Evolutionary conservation across 2,797 vertebrate species (phyloP).

Genomic region (Falco cherrug): DNA sequence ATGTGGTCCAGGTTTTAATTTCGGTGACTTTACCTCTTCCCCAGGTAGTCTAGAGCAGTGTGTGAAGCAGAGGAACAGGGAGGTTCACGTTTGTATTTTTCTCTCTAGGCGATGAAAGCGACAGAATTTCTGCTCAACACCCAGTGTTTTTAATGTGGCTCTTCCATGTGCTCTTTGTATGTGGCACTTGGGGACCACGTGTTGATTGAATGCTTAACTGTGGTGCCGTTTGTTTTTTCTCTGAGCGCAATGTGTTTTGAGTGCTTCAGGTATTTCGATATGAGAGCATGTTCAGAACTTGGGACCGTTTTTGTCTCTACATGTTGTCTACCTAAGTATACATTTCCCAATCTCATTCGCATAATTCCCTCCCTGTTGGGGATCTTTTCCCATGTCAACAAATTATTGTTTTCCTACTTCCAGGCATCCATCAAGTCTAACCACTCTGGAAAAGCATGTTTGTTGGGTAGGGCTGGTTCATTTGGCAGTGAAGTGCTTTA

Average conservation of each 20-base stretch:
- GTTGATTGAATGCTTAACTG: background rate
- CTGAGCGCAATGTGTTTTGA: background rate
- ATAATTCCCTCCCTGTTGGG: background rate
- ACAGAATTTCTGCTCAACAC: background rate
- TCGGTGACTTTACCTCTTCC: background rate
- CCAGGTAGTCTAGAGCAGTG: background rate
- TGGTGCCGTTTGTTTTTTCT: background rate
- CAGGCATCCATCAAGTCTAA: background rate
- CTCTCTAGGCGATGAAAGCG: background rate
- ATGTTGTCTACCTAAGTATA: background rate
- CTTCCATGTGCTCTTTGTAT: background rate
- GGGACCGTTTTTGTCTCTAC: background rate
- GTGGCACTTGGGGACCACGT: rapidly evolving
- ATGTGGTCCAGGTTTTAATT: background rate
- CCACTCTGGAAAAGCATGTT: constrained; percentile 45
- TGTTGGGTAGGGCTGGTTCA: background rate
- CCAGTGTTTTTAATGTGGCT: background rate
- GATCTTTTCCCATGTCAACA: background rate
- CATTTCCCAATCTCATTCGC: background rate
- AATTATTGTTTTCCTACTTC: constrained; percentile 18
- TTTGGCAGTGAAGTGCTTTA: background rate
- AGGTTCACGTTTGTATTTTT: background rate
- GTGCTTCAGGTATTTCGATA: background rate
- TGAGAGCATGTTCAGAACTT: background rate
- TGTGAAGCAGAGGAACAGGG: too few relatives aligned